Percentiles rank a stretch among this genome's conserved stretches.
Evolutionary conservation across 2,888 invertebrate species (phyloP).

Genomic region (Phortica magna): DNA sequence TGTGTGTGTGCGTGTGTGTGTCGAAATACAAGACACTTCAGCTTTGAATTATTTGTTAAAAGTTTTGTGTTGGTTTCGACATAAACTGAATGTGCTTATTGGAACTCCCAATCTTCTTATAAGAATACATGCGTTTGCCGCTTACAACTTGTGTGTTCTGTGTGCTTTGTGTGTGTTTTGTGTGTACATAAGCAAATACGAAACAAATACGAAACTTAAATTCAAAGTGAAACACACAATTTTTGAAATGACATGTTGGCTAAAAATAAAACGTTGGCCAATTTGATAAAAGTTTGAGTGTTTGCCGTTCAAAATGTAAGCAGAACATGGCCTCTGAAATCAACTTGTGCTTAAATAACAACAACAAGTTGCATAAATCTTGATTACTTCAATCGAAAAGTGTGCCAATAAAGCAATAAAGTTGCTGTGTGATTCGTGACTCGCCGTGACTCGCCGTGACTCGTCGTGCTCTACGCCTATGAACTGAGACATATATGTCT

Average conservation of each 20-base stretch:
- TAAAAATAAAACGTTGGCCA: no score
- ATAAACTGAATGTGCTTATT: neutral
- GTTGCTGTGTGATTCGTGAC: constrained; percentile 66
- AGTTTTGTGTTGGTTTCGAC: neutral
- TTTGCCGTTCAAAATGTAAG: no score
- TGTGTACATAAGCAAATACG: neutral
- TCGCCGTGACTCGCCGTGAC: no score
- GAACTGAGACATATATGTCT: no score
- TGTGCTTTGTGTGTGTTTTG: neutral
- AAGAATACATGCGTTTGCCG: no score
- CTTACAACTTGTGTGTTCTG: constrained; percentile 41
- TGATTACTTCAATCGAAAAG: constrained; percentile 59
- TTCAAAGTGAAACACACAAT: no score
- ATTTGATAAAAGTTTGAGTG: no score
- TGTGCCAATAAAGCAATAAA: constrained; percentile 69
- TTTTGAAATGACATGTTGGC: no score
- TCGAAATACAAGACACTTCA: neutral
- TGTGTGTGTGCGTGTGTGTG: no score
- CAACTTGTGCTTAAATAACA: neutral
- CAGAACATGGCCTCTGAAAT: no score
- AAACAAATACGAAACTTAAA: neutral
- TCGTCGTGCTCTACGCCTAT: neutral
- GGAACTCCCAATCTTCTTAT: no score
- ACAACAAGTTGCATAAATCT: neutral
- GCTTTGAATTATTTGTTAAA: neutral